Conservation (phyloP, 2,888 invertebrate genomes). For the Scotopteryx bipunctaria region DNA sequence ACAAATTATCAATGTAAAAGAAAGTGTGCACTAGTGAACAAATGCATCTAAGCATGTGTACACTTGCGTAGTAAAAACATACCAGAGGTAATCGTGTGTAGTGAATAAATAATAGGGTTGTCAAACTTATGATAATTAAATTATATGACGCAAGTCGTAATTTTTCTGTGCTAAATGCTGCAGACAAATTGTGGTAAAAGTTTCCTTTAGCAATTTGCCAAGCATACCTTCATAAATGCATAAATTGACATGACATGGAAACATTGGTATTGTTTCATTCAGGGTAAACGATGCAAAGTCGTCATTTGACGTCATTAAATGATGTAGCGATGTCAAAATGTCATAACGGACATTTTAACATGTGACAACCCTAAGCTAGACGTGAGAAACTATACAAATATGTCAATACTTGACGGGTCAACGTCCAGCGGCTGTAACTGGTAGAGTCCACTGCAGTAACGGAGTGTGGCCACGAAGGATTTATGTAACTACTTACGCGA, state of each 20-base stretch:
- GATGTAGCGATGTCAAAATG: background rate
- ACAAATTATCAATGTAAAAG: slow-evolving; percentile 37
- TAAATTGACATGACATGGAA: too few species aligned
- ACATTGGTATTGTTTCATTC: too few species aligned
- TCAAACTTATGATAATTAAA: slow-evolving; percentile 2
- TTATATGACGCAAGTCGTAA: too few species aligned
- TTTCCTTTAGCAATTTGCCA: too few species aligned
- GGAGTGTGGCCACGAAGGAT: slow-evolving; percentile 46
- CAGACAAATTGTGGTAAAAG: too few species aligned
- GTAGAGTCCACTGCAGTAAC: slow-evolving; percentile 68
- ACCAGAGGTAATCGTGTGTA: slow-evolving; percentile 52
- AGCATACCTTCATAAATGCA: too few species aligned
- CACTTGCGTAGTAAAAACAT: slow-evolving; percentile 58
- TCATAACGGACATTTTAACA: background rate
- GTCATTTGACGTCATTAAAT: too few species aligned
- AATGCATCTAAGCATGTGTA: slow-evolving; percentile 39
- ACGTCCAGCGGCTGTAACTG: slow-evolving; percentile 71
- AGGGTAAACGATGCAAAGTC: too few species aligned
- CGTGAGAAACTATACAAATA: slow-evolving; percentile 82
- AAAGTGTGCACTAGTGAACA: slow-evolving; percentile 34
- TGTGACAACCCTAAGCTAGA: slow-evolving; percentile 61
- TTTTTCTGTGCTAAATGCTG: too few species aligned
- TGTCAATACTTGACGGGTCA: slow-evolving; percentile 82
- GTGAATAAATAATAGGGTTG: slow-evolving; percentile 39
- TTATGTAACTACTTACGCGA: slow-evolving; percentile 33